Evolutionary conservation across 2,888 invertebrate species (phyloP), one percentile per base, ranked within the genome.

Genomic region (Oxytorus armatus): DNA sequence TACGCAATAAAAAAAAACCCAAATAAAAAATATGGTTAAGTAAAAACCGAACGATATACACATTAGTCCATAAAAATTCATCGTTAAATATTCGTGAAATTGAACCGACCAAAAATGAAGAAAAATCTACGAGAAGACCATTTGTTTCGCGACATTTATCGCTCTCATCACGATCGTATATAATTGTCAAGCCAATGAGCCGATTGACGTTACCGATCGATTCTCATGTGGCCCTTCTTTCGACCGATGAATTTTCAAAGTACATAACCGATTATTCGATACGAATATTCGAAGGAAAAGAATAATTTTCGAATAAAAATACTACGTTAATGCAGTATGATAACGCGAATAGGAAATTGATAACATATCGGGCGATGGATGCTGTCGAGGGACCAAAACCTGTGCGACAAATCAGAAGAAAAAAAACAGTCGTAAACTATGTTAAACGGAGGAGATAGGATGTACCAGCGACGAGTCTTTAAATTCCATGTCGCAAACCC

Each of bases 401-500:
- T 4, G 25, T 8, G 42, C 21, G 33, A 70, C 44, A 42, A 21
- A 57, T 39, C 23, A 25, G 21, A 36, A 7, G 18, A 5, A 21
- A 36, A 39, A 55, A 55, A 42, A 55, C 10, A 57, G 25, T 29
- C 11, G 21, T 1, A 25, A 78, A 81, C 70, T 77, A 59, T 63
- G 61, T 55, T 75, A 55, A 74, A 57, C 25, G 33, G 53, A 49
- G 25, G 33, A 14, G 33, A 36, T 69, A 55, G 61, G 36, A 77
- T 74, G 61, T 25, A 44, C 65, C 23, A 63, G 51, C 73, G 63
- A 47, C 59, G 59, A 61, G 79, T 73, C 55, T 18, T 8, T 74
- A 76, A 82, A 74, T 86, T 86, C 85, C 85, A 90, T 90, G 90
- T 86, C 88, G 82, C 86, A 86, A 29, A 39, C 55, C 51, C 82